Conservation (phyloP, 2,888 invertebrate species). For the Pyrrhosoma nymphula region DNA sequence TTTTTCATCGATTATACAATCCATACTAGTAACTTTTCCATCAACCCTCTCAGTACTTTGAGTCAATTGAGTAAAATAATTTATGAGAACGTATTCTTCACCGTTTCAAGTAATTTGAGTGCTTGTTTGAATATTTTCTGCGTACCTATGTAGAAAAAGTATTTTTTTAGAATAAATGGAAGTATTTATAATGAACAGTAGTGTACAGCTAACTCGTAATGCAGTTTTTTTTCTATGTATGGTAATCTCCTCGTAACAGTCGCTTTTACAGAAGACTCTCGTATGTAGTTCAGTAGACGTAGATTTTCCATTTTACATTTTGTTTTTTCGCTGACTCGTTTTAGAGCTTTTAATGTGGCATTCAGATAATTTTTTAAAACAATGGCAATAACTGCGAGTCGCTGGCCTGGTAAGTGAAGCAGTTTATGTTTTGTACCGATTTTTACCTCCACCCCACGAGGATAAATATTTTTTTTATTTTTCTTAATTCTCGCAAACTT, state of each 20-base stretch:
- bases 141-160: background rate
- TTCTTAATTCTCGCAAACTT: too few relatives aligned
- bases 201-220: background rate
- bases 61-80: background rate
- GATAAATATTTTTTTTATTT: background rate
- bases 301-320: background rate
- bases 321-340: background rate
- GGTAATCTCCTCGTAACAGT: background rate
- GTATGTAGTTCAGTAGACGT: background rate
- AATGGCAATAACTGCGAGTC: too few relatives aligned
- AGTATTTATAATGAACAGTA: background rate
- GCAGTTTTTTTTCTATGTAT: constrained; percentile 1
- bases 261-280: background rate
- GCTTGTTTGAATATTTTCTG: background rate
- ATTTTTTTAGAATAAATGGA: background rate
- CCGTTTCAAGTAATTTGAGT: background rate
- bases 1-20: background rate
- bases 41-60: background rate
- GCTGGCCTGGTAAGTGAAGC: background rate
- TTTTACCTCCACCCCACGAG: background rate
- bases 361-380: background rate
- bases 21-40: background rate
- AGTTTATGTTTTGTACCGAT: background rate
- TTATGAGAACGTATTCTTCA: background rate
- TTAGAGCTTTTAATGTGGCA: background rate